phyloP scores from a whole-genome alignment of 2,797 vertebrate genomes.

The Furcifer pardalis region DNA sequence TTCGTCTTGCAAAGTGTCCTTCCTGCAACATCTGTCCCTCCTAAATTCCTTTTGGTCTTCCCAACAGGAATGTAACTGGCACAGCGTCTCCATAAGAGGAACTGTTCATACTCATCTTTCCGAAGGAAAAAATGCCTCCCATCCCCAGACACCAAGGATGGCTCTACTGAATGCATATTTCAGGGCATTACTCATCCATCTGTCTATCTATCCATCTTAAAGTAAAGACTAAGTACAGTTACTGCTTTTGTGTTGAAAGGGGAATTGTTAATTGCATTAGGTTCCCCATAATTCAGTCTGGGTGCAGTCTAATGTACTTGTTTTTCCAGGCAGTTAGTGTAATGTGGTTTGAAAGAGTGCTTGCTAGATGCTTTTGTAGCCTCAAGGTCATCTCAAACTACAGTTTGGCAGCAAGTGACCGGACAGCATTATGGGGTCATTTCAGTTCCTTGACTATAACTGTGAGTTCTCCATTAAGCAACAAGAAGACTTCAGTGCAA shows the following conservation, averaged over 20 bases:
- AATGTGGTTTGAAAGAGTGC: slow-evolving; percentile 19
- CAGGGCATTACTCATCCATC: background rate
- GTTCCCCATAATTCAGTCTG: slow-evolving; percentile 21
- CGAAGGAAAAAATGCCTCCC: background rate
- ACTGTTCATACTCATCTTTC: background rate
- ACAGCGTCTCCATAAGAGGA: background rate
- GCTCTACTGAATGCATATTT: background rate
- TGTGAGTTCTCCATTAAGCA: background rate
- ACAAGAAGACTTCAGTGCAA: background rate
- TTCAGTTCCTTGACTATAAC: background rate
- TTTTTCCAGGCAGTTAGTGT: slow-evolving; percentile 21
- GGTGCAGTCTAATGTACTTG: slow-evolving; percentile 24
- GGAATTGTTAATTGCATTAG: slow-evolving; percentile 32
- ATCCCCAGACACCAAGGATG: background rate
- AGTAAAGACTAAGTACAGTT: background rate
- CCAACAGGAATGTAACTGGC: background rate
- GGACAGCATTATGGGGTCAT: background rate
- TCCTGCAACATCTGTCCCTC: background rate
- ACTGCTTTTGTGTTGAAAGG: slow-evolving; percentile 1
- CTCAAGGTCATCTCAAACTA: slow-evolving; percentile 1
- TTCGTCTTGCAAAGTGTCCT: background rate
- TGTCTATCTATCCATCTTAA: background rate
- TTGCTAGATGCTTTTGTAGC: background rate
- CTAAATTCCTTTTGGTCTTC: background rate
- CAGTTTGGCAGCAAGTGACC: accelerated